Evolutionary conservation across 2,113 vertebrate species (phyloP), one percentile per base, ranked within the genome.

Genomic region (Galeopterus variegatus): DNA sequence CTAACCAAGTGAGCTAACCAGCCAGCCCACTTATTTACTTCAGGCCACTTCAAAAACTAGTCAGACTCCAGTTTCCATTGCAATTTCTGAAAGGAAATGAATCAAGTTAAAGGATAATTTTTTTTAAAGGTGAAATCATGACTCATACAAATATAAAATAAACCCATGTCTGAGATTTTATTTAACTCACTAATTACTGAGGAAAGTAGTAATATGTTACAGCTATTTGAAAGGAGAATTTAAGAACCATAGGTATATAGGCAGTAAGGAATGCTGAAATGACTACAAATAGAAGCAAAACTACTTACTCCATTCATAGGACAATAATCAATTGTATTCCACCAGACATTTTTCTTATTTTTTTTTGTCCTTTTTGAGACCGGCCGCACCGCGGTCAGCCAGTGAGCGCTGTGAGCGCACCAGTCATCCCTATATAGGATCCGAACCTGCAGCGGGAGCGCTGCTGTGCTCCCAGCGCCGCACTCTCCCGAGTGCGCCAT

Each of bases 41-140:
- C 90, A 95, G 50, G 36, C 28, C 3, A 65, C 76, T 92, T 95
- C 11, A 82, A 73, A 92, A 92, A 77, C 14, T 64, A 77, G 45
- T 62, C 19, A 81, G 24, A 92, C 21, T 95, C 58, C 36, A 67
- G 50, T 80, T 95, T 93, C 50, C 21, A n/a, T 75, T 88, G n/a
- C 21, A 92, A 31, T 92, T 94, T 95, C 21, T 92, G 31, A 88
- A 96, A 94, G n/a, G 72, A 94, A 86, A 93, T 50, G 52, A 85
- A 77, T 84, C 69, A 5, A 89, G 12, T 84, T 70, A 36, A 41
- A 90, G 48, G 17, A 84, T 90, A 91, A 24, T 13, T 33, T 90
- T 73, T 95, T 81, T 33, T 7, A 90, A 88, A 93, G 19, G 21
- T 91, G 45, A 93, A 94, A 88, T 70, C 2, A 18, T 89, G 62